Evolutionary conservation across 2,113 vertebrate genomes (phyloP).

Genomic region (Otis tarda): DNA sequence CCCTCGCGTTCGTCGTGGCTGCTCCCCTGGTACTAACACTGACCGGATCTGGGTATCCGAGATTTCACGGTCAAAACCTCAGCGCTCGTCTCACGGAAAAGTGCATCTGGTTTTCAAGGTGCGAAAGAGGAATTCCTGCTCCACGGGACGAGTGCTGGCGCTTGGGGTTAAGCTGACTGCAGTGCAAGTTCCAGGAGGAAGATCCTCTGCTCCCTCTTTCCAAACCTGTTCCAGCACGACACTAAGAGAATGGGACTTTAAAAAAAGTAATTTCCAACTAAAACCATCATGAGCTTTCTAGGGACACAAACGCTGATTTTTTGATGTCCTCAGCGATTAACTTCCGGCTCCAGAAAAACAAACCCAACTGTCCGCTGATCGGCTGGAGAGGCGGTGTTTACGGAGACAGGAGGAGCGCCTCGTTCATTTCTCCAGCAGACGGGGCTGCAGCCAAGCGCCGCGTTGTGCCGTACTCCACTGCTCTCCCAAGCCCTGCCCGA

Average conservation of each 20-base stretch:
- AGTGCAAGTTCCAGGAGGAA: neutral
- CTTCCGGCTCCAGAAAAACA: neutral
- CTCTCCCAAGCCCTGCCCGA: neutral
- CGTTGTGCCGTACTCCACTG: rapidly evolving
- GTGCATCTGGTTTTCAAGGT: neutral
- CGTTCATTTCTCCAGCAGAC: neutral
- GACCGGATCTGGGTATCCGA: neutral
- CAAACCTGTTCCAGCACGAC: neutral
- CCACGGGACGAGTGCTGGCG: neutral
- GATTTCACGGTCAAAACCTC: neutral
- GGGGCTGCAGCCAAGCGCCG: neutral
- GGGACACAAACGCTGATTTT: neutral
- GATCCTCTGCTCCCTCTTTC: neutral
- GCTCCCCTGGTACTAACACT: neutral
- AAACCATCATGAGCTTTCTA: neutral
- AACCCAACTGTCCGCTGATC: neutral
- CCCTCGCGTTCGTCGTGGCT: neutral
- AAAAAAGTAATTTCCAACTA: neutral
- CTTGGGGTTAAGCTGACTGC: neutral
- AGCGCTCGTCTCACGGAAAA: neutral
- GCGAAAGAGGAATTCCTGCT: neutral
- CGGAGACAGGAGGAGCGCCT: neutral
- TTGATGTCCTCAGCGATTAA: neutral
- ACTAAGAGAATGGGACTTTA: neutral
- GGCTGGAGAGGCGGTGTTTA: neutral